Evolutionary conservation across 2,113 vertebrate genomes (phyloP).

Genomic region (Telmatochromis sp.): DNA sequence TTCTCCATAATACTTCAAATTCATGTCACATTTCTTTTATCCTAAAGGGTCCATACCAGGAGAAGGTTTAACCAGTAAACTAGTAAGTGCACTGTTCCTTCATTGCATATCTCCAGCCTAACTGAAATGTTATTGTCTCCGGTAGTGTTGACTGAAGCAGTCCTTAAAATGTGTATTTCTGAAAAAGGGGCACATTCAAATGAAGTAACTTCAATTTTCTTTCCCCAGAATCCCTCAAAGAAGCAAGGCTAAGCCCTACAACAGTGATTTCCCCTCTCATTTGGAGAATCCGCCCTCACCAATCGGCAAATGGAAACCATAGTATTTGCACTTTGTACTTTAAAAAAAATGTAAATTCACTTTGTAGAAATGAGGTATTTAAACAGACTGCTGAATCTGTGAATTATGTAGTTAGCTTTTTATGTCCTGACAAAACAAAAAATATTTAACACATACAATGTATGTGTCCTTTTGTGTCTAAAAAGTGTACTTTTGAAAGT

Average conservation of each 20-base stretch:
- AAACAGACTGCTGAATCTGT: slow-evolving; percentile 90
- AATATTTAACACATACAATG: slow-evolving; percentile 88
- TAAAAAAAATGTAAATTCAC: slow-evolving; percentile 93
- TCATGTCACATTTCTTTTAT: neutral
- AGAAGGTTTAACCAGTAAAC: slow-evolving; percentile 78
- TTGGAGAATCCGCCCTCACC: slow-evolving; percentile 74
- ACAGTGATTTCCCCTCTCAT: slow-evolving; percentile 47
- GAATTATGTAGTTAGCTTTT: slow-evolving; percentile 81
- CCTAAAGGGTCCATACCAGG: slow-evolving; percentile 73
- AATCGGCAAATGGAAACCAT: slow-evolving; percentile 82
- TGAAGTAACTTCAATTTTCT: neutral
- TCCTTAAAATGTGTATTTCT: neutral
- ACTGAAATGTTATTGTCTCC: neutral
- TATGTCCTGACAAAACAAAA: slow-evolving; percentile 69
- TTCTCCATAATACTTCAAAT: neutral
- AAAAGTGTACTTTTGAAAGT: slow-evolving; percentile 71
- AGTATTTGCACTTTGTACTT: slow-evolving; percentile 99
- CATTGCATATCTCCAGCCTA: neutral
- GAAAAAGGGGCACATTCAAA: neutral
- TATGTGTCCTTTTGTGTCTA: slow-evolving; percentile 82
- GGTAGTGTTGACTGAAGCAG: neutral
- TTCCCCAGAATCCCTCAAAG: slow-evolving; percentile 77
- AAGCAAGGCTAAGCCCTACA: slow-evolving; percentile 82
- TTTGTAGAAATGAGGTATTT: slow-evolving; percentile 95
- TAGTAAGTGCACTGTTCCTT: slow-evolving; percentile 74